Base-by-base conservation (phyloP, 1,140 invertebrate species). In the Dryas iulia region DNA sequence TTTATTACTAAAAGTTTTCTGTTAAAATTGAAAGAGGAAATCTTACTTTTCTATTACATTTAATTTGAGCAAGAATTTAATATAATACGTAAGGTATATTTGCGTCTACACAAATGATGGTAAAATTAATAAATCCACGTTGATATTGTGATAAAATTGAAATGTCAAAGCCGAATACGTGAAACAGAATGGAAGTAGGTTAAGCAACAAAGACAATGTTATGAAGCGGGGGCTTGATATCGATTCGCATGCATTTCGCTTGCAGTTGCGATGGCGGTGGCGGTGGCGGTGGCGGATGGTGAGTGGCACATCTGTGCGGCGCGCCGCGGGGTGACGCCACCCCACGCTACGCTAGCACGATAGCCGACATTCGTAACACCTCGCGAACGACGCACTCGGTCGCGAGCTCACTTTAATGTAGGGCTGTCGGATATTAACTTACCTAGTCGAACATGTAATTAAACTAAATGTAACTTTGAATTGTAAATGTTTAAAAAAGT, bases 331-430 rank as follows among this genome's bases (percentile, higher is more conserved):
- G 67, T 53, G 62, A 67, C 65, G 59, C 70, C 79, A 53, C 71
- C 70, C 72, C 60, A 59, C 69, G 24, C 68, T 69, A 30, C 72
- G 59, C 72, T 73, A 79, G 71, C 76, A 78, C 83, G 84, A 86
- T 87, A 87, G 81, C 83, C 82, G 82, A 87, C 87, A 83, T 84
- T 87, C 82, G 78, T 78, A 87, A 89, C 88, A 90, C 87, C 87
- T 89, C 82, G 78, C 80, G 74, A 82, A 86, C 83, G 79, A 87
- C 83, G 80, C 82, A 85, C 79, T 83, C 82, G 77, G 74, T 76
- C 72, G 77, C 76, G 72, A 83, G 77, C 81, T 77, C 80, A 82
- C 84, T 87, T 79, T 78, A 81, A 65, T 52, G 11, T 69, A 88
- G 83, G 87, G 86, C 61, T 86, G 82, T 21, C 39, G 18, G 1